Percentiles rank a stretch among this genome's conserved stretches.
phyloP scores from a whole-genome alignment of 2,888 invertebrate genomes.

The Fragum sueziense region DNA sequence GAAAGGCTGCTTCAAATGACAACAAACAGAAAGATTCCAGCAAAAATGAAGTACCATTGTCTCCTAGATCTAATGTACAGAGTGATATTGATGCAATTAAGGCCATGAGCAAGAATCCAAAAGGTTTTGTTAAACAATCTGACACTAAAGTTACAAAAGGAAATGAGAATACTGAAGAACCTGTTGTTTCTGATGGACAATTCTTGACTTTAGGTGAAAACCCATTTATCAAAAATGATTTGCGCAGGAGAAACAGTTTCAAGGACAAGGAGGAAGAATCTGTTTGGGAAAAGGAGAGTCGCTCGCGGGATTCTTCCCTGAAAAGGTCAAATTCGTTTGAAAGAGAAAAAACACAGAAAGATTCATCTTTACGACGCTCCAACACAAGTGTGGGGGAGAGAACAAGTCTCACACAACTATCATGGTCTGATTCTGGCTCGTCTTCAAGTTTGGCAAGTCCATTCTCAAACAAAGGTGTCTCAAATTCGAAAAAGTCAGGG shows the following conservation, averaged over 20 bases:
- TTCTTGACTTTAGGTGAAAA: conserved; percentile 60
- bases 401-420: conserved; percentile 50
- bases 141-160: not conserved
- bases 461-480: not conserved
- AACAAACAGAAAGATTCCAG: not conserved
- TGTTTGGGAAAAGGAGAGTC: conserved; percentile 56
- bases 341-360: conserved; percentile 25
- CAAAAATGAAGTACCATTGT: conserved; percentile 15
- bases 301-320: conserved; percentile 53
- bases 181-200: conserved; percentile 50
- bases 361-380: conserved; percentile 38
- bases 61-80: not conserved
- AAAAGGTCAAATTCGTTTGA: conserved; percentile 45
- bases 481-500: conserved; percentile 10
- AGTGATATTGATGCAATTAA: conserved; percentile 1
- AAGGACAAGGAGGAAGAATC: conserved; percentile 47
- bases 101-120: not conserved
- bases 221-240: conserved; percentile 65
- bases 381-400: conserved; percentile 54
- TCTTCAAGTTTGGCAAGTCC: conserved; percentile 43
- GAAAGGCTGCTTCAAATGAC: not conserved
- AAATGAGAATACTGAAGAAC: conserved; percentile 1
- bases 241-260: conserved; percentile 38
- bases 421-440: conserved; percentile 60
- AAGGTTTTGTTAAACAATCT: not conserved